Base-by-base conservation (phyloP, 2,888 invertebrate species). In the Actias luna region DNA sequence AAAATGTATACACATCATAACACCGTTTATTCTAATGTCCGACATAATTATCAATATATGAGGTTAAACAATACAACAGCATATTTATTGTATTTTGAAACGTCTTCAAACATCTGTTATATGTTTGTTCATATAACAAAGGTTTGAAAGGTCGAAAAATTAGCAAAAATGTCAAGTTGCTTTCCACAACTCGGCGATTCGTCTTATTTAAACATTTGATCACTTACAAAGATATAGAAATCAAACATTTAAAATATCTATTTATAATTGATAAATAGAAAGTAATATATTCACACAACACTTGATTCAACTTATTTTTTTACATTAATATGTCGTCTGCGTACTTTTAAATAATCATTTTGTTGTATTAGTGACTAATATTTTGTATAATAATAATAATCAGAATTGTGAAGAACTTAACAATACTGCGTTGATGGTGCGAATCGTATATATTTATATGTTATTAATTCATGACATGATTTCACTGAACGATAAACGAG, bases 371-470 rank as follows among this genome's bases (percentile, higher is more conserved):
- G 69, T 77, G 79, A 79, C 79, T 78, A 77, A 78, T 74, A 74
- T 79, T 78, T 80, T 80, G 77, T 82, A 78, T 78, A 80, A 78
- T 78, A 80, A 78, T 74, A 82, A 79, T 76, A 79, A 78, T 74
- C 81, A 79, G 76, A 84, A 81, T 72, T 76, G 77, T 71, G 74
- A 75, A 78, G 76, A 75, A 77, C 73, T 71, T 81, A 78, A 82
- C 79, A 85, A 88, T 84, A 85, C 83, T 85, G 82, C 83, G 83
- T 82, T 81, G 75, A 77, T 75, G 75, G 82, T 85, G 85, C 82
- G 74, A 74, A 66, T 70, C 66, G 69, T 69, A 75, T 67, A 64
- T 69, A 69, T 66, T 69, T 65, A 70, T 74, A 78, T 77, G 72
- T 78, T 73, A 71, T 71, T 70, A 73, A 67, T 60, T 31, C 59